A percentile compares a stretch with the other conserved stretches of the same genome.
These are phyloP conservation scores for Salvelinus fontinalis DNA, from an alignment of 2,113 vertebrate genomes.

Conservation along the genomic window DNA sequence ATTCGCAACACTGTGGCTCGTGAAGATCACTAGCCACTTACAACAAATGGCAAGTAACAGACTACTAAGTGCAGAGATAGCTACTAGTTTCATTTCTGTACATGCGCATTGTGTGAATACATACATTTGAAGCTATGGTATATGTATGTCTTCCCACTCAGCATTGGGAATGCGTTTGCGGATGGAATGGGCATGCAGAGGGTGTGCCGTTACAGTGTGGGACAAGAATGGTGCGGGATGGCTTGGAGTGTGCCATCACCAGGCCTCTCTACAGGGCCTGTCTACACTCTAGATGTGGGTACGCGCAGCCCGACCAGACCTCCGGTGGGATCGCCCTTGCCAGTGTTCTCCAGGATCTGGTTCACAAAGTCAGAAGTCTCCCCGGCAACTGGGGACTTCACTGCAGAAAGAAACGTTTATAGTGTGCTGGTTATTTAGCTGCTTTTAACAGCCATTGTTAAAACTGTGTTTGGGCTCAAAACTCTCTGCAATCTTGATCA, in stretches of 20 bases:
- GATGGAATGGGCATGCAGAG: slow-evolving; percentile 85
- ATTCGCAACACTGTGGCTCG: slow-evolving; percentile 40
- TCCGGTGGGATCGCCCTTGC: slow-evolving; percentile 92
- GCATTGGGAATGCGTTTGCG: background rate
- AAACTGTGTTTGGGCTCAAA: background rate
- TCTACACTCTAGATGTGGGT: slow-evolving; percentile 90
- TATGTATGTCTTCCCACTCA: slow-evolving; percentile 52
- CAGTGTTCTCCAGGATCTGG: slow-evolving; percentile 97
- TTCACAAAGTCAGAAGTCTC: slow-evolving; percentile 99
- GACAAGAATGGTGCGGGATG: slow-evolving; percentile 49
- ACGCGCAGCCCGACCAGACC: slow-evolving; percentile 93
- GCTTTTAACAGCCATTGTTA: background rate
- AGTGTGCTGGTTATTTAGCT: background rate
- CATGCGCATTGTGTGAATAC: slow-evolving; percentile 38
- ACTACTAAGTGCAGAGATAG: slow-evolving; percentile 51
- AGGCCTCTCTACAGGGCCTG: slow-evolving; percentile 5
- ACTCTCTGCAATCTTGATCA: too few species aligned
- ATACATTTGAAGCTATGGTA: slow-evolving; percentile 53
- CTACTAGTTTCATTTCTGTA: slow-evolving; percentile 41
- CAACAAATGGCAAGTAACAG: slow-evolving; percentile 43
- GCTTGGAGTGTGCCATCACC: background rate
- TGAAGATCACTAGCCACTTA: slow-evolving; percentile 44
- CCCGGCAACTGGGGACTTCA: slow-evolving; percentile 88
- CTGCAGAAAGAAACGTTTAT: slow-evolving; percentile 42
- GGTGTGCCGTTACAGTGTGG: slow-evolving; percentile 82